Base-by-base conservation (phyloP, 2,113 vertebrate genomes). In the Megalops atlanticus region DNA sequence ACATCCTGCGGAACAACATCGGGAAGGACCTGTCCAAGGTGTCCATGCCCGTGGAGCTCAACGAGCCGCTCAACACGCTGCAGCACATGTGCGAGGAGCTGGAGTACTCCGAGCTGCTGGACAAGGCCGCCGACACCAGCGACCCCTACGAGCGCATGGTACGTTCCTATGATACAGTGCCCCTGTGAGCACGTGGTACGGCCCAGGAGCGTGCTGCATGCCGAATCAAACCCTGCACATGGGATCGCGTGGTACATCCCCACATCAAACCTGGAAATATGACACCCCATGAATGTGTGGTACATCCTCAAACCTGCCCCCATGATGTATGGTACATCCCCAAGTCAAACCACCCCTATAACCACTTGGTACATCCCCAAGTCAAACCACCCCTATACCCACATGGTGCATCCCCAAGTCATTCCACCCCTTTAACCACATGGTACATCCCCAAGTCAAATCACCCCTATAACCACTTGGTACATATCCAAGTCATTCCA, bases 11-110 rank as follows among this genome's bases (percentile, higher is more conserved):
- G 81, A 99, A 99, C 92, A 99, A 99, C 92, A 99, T 99, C 41
- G 98, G 98, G 49, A 99, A 99, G 87, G 98, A 99, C 85, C 90
- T 99, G 83, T 99, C 98, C 80, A 99, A 99, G 93, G 98, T 99
- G 85, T 98, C 98, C 40, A 99, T 99, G 98, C 98, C 98, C 0
- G 98, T 99, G 91, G 98, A 99, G 88, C 94, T 99, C 49, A 99
- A 99, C 3, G 98, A 99, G 85, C 98, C 98, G 0, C 96, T 99
- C 81, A 99, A 99, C 89, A 98, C 98, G 1, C 95, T 99, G 90
- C 98, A 99, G 86, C 97, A 97, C 78, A 98, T 99, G 90, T 99
- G 98, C 54, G 98, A 99, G 82, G 98, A 99, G 88, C 92, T 99
- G 77, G 98, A 99, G 87, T 99, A 99, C 93, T 97, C 96, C 8